Evolutionary conservation across 2,113 vertebrate genomes (phyloP), one percentile per base, ranked within the genome.

Genomic region (Indicator maculatus): DNA sequence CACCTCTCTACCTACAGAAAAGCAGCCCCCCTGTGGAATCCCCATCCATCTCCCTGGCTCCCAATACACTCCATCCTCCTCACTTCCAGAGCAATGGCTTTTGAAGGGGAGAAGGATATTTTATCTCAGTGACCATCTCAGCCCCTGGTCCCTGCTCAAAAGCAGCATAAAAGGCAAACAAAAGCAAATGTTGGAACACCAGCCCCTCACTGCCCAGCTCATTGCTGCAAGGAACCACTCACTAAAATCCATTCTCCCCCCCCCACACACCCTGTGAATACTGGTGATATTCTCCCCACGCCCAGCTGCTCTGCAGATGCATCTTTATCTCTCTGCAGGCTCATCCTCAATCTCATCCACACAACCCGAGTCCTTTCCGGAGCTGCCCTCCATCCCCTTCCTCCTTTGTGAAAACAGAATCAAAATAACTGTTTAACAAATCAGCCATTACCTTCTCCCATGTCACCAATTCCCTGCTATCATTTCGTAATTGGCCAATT

Each of bases 401-500:
- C 95, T 96, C 95, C 95, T 97, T 89, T 90, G 94, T 92, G 92
- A 91, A 96, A 96, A 95, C 96, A 95, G 95, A 95, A 93, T 96
- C 93, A 75, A 93, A 96, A 91, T 77, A 95, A 94, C 95, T 92
- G 94, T 93, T 94, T 90, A 93, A 93, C 92, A 88, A 95, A 78
- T 95, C 94, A 90, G 92, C 96, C 88, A 83, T 95, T 88, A 94
- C 94, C 94, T 96, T 90, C 88, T 91, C 96, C 96, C 90, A 71
- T 95, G 95, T 96, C 96, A 97, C 95, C 97, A 90, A 83, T 94
- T 96, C 96, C 91, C 93, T 9, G 41, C 89, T 84, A 96, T 97
- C 96, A 96, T 94, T 95, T 92, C 50, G 39, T 97, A 97, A 98
- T 96, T 93, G 96, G 94, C 97, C 97, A 97, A 96, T 97, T 98